Conservation (phyloP, 35 echinoderm and acorn worm genomes). For the Nesometra sesokonis region DNA sequence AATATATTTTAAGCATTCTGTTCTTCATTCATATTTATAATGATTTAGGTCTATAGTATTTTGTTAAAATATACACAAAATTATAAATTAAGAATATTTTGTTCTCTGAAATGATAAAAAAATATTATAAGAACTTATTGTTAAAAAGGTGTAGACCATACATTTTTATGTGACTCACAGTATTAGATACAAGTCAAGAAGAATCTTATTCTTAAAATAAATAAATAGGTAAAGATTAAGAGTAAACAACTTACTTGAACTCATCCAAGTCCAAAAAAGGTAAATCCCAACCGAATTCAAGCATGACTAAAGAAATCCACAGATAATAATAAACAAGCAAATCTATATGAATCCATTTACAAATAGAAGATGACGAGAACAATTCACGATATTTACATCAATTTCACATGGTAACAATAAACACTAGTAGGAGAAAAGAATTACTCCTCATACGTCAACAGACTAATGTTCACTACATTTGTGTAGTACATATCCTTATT, state of each 20-base stretch:
- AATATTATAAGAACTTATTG: no score
- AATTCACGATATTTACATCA: not conserved
- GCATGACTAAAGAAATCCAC: not conserved
- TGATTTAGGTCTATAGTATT: no score
- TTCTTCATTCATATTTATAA: no score
- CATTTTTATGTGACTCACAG: no score
- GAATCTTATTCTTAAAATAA: no score
- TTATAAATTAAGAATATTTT: no score
- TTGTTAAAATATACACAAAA: no score
- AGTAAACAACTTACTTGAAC: not conserved
- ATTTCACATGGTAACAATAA: not conserved
- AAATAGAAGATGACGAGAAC: no score
- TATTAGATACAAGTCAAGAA: no score
- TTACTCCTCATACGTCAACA: not conserved
- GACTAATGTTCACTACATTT: not conserved
- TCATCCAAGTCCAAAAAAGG: not conserved
- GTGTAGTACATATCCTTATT: not conserved
- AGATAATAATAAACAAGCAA: not conserved
- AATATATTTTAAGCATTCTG: no score
- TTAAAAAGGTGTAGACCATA: no score
- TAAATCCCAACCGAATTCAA: not conserved
- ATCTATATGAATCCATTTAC: not conserved
- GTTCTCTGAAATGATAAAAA: no score
- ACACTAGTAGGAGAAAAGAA: not conserved
- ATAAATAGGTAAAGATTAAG: not conserved